These are phyloP conservation scores for Poecile montanus DNA, from an alignment of 2,797 vertebrate species.

Conservation along the genomic window DNA sequence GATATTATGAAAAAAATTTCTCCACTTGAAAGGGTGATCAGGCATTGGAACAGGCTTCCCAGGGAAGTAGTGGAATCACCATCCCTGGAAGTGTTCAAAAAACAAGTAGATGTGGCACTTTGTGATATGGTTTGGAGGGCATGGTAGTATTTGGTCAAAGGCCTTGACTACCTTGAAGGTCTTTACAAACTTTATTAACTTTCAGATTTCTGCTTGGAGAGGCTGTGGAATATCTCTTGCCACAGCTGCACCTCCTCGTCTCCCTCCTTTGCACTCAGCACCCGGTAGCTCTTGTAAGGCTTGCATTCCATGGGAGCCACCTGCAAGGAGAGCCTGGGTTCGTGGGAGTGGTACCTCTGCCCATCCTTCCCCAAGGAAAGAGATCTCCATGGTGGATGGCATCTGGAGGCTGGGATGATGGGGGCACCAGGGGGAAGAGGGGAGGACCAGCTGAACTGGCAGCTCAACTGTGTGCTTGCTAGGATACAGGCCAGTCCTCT, in stretches of 20 bases:
- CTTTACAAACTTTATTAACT: not conserved
- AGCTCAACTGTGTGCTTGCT: not conserved
- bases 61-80: not conserved
- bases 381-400: not conserved
- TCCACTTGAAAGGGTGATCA: not conserved
- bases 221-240: conserved; percentile 59
- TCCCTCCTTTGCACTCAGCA: conserved; percentile 61
- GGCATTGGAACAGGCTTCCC: not conserved
- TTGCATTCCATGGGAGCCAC: conserved; percentile 53
- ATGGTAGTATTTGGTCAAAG: not conserved
- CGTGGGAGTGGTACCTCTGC: accelerated
- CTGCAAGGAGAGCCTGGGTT: conserved; percentile 30
- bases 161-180: not conserved
- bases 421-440: not conserved
- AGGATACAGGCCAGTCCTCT: not conserved
- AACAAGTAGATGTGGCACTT: not conserved
- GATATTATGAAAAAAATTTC: not conserved
- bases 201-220: not conserved
- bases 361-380: not conserved
- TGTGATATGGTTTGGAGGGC: not conserved
- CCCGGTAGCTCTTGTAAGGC: not conserved
- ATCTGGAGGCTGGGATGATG: not conserved
- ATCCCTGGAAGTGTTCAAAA: not conserved
- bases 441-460: not conserved
- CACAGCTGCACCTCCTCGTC: conserved; percentile 61